Percentiles rank a stretch among this genome's conserved stretches.
Conservation (phyloP, 2,888 invertebrate species). For the Rhopalosiphum nymphaeae region DNA sequence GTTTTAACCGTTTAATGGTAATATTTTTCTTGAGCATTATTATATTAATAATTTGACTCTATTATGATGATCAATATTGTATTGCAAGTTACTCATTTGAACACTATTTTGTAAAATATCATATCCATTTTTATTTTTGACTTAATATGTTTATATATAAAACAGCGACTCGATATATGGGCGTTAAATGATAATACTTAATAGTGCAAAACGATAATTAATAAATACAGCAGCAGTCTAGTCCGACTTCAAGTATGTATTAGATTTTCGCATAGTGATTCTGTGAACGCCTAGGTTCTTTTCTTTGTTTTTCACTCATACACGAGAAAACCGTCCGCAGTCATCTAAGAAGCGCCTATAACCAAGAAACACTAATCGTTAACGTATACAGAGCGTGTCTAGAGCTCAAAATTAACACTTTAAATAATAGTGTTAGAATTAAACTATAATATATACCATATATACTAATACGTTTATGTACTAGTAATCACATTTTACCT, state of each 20-base stretch:
- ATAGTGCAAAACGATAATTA: not conserved
- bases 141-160: not conserved
- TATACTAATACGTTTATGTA: not conserved
- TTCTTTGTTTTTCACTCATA: not conserved
- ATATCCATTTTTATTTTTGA: not conserved
- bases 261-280: not conserved
- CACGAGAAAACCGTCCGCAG: not conserved
- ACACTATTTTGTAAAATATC: not conserved
- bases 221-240: not conserved
- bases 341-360: not conserved
- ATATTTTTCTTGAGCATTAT: not conserved
- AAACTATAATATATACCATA: not conserved
- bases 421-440: not conserved
- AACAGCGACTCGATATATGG: not conserved
- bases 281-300: not conserved
- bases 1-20: not conserved
- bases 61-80: not conserved
- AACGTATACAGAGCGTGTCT: slow-evolving; percentile 16
- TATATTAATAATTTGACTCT: not conserved
- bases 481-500: not conserved
- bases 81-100: not conserved
- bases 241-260: not conserved
- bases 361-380: not conserved
- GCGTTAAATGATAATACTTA: not conserved
- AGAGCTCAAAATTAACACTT: not conserved